Evolutionary conservation across 2,113 vertebrate genomes (phyloP), one percentile per base, ranked within the genome.

Genomic region (Poeciliopsis retropinna): DNA sequence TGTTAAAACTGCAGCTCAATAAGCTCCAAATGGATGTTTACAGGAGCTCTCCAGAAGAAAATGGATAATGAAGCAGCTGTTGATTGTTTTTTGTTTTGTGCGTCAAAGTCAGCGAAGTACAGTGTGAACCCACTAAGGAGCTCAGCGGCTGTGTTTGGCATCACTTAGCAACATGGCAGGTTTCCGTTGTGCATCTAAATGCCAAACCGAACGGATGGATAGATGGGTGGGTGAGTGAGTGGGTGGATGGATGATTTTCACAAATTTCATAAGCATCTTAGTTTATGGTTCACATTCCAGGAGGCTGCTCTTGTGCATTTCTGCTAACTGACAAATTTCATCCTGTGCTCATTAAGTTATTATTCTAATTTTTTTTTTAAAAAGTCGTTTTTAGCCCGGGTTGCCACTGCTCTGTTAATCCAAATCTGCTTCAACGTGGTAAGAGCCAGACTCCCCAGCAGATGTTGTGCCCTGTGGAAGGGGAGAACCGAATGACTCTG

Each of bases 381-480:
- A 15, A 17, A 28, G 25, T 17, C 2, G 10, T 7, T 57, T 41
- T 67, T 67, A 39, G 13, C 37, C n/a, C 14, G 27, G 37, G 64
- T 9, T 27, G 13, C 77, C 67, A 63, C 69, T 0, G 9, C 28
- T 62, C 34, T 3, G 67, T 67, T 76, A 72, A 68, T 83, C 57
- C 54, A 86, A 81, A 73, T 81, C 17, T 34, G 64, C 70, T 86
- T 81, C 79, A 87, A 78, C 68, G 22, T 69, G 63, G 47, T 72
- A 67, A 73, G 73, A 41, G 27, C 57, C 81, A 71, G 66, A 63
- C 84, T 85, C 82, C 79, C 73, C 70, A 85, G 83, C 88, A 90
- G 88, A 92, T 89, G 90, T 67, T 83, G 62, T 70, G 78, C 87
- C 87, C 81, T 80, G 84, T 88, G 88, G 80, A 85, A 74, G 39